phyloP scores from a whole-genome alignment of 2,797 vertebrate genomes.

The Anas bernieri region DNA sequence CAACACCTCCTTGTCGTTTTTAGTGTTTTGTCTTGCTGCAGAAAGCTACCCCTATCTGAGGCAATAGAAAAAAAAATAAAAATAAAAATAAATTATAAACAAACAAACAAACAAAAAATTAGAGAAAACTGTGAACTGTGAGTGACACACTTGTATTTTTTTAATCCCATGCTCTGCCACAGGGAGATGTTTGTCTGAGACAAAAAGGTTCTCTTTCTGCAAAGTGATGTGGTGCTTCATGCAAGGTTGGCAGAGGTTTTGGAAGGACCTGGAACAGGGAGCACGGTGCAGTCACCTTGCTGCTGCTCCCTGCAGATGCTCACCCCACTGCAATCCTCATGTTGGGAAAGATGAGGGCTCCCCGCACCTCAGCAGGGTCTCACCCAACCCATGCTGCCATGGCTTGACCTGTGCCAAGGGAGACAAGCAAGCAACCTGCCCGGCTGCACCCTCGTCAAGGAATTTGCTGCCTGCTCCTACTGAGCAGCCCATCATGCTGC shows the following conservation, averaged over 20 bases:
- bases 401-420: background rate
- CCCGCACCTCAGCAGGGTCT: background rate
- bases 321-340: background rate
- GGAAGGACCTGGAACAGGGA: background rate
- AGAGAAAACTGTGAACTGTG: background rate
- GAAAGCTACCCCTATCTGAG: background rate
- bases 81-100: too few relatives aligned
- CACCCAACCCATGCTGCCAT: background rate
- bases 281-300: background rate
- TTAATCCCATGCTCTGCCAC: background rate
- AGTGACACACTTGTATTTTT: background rate
- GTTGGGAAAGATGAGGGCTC: background rate
- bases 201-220: fast-evolving
- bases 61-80: background rate
- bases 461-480: background rate
- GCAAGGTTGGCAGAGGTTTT: background rate
- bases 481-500: background rate
- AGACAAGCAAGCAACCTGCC: background rate
- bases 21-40: background rate
- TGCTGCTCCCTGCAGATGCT: background rate
- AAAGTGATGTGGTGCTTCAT: fast-evolving
- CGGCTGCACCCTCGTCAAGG: fast-evolving
- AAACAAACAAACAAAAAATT: fast-evolving
- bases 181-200: background rate
- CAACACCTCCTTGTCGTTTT: background rate